Percentiles rank a stretch among this genome's conserved stretches.
Conservation (phyloP, 2,113 vertebrate species). For the Limnothrissa miodon region DNA sequence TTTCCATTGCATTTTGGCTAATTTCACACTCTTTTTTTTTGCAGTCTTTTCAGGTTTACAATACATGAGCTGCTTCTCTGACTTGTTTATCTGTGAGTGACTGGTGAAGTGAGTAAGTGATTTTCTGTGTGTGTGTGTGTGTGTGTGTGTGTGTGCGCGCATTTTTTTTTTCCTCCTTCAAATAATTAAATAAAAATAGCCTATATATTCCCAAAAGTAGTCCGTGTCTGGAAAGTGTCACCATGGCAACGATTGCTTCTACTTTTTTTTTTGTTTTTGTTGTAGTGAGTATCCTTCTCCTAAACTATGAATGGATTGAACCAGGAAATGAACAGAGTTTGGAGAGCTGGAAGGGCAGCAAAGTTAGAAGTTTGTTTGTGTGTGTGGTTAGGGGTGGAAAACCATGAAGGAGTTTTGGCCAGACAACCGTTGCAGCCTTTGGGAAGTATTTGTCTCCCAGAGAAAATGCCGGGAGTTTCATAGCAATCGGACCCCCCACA, state of each 20-base stretch:
- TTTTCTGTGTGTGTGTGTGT: not conserved
- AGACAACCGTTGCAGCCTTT: not conserved
- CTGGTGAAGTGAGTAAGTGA: not conserved
- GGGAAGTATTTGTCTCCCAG: not conserved
- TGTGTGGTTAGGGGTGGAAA: not conserved
- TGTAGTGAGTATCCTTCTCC: not conserved
- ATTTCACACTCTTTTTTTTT: not conserved
- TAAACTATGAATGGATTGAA: not conserved
- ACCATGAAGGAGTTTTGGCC: not conserved
- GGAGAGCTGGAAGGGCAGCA: not conserved
- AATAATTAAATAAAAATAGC: not conserved
- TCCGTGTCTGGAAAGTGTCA: slow-evolving; percentile 37
- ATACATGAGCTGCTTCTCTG: not conserved
- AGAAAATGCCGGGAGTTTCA: not conserved
- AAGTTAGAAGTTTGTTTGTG: not conserved
- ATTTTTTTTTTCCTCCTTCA: not conserved
- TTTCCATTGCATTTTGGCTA: not conserved
- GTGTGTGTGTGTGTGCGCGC: not conserved
- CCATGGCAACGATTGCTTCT: slow-evolving; percentile 43
- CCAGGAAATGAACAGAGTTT: not conserved
- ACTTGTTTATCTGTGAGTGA: not conserved
- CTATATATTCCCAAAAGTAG: slow-evolving; percentile 12
- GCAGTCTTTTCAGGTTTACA: not conserved
- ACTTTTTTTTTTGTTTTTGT: not conserved
- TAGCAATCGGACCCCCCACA: not conserved